Base-by-base conservation (phyloP, 2,888 invertebrate genomes). In the Listrodromus nycthemerus region DNA sequence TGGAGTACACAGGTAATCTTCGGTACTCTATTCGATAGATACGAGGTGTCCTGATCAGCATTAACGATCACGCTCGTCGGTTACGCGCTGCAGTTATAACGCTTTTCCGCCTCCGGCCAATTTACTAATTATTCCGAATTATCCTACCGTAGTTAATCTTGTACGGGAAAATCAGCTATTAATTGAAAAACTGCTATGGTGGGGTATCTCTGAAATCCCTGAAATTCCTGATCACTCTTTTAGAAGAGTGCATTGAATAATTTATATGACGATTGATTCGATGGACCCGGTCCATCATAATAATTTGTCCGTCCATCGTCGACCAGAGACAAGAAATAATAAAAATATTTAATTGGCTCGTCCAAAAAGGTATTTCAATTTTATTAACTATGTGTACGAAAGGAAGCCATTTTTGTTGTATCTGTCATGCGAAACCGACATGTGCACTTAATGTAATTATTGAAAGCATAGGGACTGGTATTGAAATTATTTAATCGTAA, bases 91-190 rank as follows among this genome's bases (percentile, higher is more conserved):
- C 19, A 52, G 7, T 52, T 7, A 21, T 21, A 52, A 52, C 19
- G 50, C 50, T 19, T 52, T 19, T 21, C 19, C 7, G 19, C 50
- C 19, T 21, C 8, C 16, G 8, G 50, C 8, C 50, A 19, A 52
- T 52, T n/a, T 52, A 19, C 50, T 21, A 52, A 52, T 52, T 52
- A 52, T 19, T 52, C 8, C 19, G 50, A 52, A 52, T 52, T 52
- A 52, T 52, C 16, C 19, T 21, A n/a, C 50, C n/a, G 50, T 52
- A 19, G 19, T 52, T 8, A 52, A 52, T 52, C 21, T 8, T 52
- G 6, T 19, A 52, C 19, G 19, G 7, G 50, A 52, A 19, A 19
- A 8, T 21, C 19, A 1, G 7, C 19, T n/a, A 52, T 21, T 52
- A 19, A 21, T 21, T 7, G 8, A 19, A 52, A 19, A 52, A 52